phyloP scores from a whole-genome alignment of 2,113 vertebrate genomes.

The Zeus faber region DNA sequence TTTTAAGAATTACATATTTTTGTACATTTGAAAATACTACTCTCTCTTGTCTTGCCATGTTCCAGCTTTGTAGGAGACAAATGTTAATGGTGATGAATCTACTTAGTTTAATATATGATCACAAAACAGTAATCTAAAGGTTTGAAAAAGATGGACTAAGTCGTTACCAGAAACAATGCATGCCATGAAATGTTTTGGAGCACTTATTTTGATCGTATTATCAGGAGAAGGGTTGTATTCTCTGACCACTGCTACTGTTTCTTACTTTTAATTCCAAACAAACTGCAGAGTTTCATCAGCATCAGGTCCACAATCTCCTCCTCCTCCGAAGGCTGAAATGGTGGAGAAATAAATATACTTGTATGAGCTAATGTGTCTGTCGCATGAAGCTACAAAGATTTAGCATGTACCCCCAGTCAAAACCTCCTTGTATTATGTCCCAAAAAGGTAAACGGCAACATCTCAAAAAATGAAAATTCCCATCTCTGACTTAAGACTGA shows the following conservation, averaged over 20 bases:
- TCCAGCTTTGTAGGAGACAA: neutral
- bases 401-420: no score
- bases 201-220: no score
- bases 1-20: no score
- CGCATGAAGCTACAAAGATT: no score
- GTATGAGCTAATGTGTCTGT: no score
- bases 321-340: constrained; percentile 88
- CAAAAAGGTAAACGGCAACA: neutral
- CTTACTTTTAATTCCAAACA: constrained; percentile 84
- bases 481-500: neutral
- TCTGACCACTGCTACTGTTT: constrained; percentile 37
- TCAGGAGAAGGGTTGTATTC: no score
- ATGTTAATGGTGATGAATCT: neutral
- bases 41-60: no score
- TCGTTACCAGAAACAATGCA: no score
- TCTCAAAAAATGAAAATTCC: no score
- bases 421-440: no score
- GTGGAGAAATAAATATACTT: constrained; percentile 1
- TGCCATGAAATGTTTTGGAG: no score
- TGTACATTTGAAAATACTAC: no score
- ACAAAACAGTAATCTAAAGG: constrained; percentile 16
- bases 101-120: constrained; percentile 1
- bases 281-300: constrained; percentile 84
- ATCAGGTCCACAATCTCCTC: constrained; percentile 91
- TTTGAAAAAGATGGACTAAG: constrained; percentile 9